These are phyloP conservation scores for Montipora sp. DNA, from an alignment of 64 coral and sea anemone species.

Conservation along the genomic window DNA sequence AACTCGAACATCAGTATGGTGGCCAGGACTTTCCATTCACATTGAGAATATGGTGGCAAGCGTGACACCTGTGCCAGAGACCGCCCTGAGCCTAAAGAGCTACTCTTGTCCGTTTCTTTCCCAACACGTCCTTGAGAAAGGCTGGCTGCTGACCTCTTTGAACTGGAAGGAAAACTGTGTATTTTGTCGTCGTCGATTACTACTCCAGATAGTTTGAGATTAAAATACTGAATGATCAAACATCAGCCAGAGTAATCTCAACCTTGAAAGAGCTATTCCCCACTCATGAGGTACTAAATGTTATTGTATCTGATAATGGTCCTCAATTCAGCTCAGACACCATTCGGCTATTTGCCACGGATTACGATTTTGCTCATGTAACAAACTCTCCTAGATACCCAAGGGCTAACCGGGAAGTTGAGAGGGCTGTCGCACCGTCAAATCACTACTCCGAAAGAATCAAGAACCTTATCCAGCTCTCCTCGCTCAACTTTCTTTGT, in stretches of 20 bases:
- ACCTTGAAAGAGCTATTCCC: constrained; percentile 71
- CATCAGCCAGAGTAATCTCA: constrained; percentile 9
- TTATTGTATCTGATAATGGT: constrained; percentile 62
- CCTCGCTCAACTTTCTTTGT: constrained; percentile 32
- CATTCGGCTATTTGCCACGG: constrained; percentile 41
- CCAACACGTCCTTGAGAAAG: constrained; percentile 52
- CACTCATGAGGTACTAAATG: neutral
- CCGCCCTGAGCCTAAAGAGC: constrained; percentile 53
- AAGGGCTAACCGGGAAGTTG: neutral
- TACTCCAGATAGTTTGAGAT: constrained; percentile 4
- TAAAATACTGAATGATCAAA: neutral
- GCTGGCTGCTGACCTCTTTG: constrained; percentile 34
- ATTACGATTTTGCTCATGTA: constrained; percentile 65
- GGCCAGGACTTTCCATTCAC: constrained; percentile 51
- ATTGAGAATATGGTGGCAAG: constrained; percentile 45
- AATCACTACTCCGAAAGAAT: neutral
- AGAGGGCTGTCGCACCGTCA: neutral
- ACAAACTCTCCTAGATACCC: constrained; percentile 28
- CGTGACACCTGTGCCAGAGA: constrained; percentile 57
- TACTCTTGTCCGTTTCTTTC: constrained; percentile 63
- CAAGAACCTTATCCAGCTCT: neutral
- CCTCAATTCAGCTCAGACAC: constrained; percentile 29
- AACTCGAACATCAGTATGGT: constrained; percentile 60
- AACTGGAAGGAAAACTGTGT: constrained; percentile 20
- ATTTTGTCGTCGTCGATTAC: constrained; percentile 3